phyloP scores from a whole-genome alignment of 2,888 invertebrate species.

The Aphrophora alni region DNA sequence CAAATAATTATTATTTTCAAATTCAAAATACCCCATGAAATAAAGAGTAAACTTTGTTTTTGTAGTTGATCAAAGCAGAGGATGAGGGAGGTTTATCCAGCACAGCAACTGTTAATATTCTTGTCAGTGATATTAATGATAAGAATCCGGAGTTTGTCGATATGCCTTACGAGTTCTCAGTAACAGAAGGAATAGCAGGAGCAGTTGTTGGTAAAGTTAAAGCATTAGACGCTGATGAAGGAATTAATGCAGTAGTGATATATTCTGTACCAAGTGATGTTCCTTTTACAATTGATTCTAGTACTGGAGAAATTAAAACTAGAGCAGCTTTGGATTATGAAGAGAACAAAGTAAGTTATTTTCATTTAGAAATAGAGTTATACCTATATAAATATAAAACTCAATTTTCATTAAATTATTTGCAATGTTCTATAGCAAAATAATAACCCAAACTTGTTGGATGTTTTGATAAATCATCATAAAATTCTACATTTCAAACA shows the following conservation, averaged over 20 bases:
- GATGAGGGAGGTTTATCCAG: constrained; percentile 83
- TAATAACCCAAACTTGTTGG: background rate
- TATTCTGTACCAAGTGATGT: constrained; percentile 80
- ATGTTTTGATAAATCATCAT: no score
- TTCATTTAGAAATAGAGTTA: no score
- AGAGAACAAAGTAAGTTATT: constrained; percentile 67
- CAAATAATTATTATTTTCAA: no score
- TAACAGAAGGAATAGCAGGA: constrained; percentile 72
- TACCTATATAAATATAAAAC: background rate
- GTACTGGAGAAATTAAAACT: constrained; percentile 80
- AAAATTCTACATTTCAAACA: no score
- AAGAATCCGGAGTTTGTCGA: constrained; percentile 89
- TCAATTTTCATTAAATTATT: background rate
- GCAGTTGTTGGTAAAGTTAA: constrained; percentile 77
- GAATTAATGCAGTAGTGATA: constrained; percentile 79
- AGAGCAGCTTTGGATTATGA: constrained; percentile 82
- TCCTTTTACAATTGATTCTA: constrained; percentile 79
- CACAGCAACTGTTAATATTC: constrained; percentile 85
- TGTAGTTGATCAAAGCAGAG: constrained; percentile 80
- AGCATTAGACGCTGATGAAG: constrained; percentile 86
- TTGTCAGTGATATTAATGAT: constrained; percentile 90
- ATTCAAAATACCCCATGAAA: no score
- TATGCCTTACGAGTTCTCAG: constrained; percentile 80
- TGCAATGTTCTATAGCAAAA: background rate
- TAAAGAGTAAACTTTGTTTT: constrained; percentile 22